Evolutionary conservation across 2,113 vertebrate genomes (phyloP).

Genomic region (mouse (Mus musculus)): GRCm39 chr2:118957501-118958000

Average conservation of each 20-base stretch:
- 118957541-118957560: slow-evolving; percentile 97
- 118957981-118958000: too few relatives aligned
- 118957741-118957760: background rate
- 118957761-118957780: background rate
- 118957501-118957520: slow-evolving; percentile 62
- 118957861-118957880: too few relatives aligned
- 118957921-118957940: too few relatives aligned
- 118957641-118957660: slow-evolving; percentile 63
- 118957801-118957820: background rate
- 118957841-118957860: too few relatives aligned
- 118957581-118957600: slow-evolving; percentile 98
- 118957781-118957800: background rate
- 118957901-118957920: too few relatives aligned
- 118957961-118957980: too few relatives aligned
- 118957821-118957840: background rate
- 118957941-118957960: too few relatives aligned
- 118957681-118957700: background rate
- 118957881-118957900: too few relatives aligned
- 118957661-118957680: background rate
- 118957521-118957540: background rate
- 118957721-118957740: slow-evolving; percentile 36
- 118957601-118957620: slow-evolving; percentile 97
- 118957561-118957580: slow-evolving; percentile 98
- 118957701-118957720: background rate
- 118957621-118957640: slow-evolving; percentile 98